These are phyloP conservation scores for Pontoporia blainvillei DNA, from an alignment of 2,113 vertebrate species.

Conservation along the genomic window DNA sequence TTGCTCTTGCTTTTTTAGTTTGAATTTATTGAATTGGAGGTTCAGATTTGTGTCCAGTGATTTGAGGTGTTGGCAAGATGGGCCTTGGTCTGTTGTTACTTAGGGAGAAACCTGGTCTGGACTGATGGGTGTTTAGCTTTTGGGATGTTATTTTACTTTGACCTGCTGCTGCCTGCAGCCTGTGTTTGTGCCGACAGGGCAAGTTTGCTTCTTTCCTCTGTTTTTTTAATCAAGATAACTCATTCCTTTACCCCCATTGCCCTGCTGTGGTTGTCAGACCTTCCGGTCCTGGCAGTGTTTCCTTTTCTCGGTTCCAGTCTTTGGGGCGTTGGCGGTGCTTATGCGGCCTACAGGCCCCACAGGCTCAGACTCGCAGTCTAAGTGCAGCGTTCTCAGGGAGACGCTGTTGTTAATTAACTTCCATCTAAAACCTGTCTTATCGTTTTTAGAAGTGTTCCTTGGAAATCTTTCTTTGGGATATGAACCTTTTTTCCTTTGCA, in stretches of 20 bases:
- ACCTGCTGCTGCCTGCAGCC: not conserved
- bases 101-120: not conserved
- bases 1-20: not conserved
- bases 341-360: not conserved
- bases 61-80: not conserved
- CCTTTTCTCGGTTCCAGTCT: not conserved
- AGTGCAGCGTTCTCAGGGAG: not conserved
- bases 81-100: not conserved
- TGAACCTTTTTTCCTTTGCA: not conserved
- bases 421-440: not conserved
- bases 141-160: not conserved
- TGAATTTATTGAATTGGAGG: not conserved
- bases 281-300: not conserved
- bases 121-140: not conserved
- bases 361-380: not conserved
- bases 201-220: not conserved
- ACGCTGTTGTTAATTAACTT: not conserved
- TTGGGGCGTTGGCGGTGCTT: not conserved
- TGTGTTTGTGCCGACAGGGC: not conserved
- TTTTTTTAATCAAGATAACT: not conserved
- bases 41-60: not conserved
- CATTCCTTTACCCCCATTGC: accelerated
- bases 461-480: not conserved
- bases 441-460: not conserved
- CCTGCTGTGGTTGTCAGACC: not conserved